phyloP scores from a whole-genome alignment of 2,113 vertebrate species.

The Archilochus colubris region DNA sequence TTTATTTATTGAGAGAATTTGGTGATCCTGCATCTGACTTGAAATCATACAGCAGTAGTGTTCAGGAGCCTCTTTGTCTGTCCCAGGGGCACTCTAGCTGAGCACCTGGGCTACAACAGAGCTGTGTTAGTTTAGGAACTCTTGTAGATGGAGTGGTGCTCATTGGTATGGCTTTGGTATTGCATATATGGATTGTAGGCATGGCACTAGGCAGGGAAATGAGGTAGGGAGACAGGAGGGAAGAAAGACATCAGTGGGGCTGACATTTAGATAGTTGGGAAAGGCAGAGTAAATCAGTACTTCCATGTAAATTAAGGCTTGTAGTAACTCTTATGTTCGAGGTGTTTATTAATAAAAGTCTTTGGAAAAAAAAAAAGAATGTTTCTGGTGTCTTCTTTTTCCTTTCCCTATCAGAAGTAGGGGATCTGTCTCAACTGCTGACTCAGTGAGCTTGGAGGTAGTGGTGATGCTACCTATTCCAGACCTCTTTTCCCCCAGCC shows the following conservation, averaged over 20 bases:
- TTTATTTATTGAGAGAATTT: constrained; percentile 29
- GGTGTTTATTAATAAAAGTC: constrained; percentile 70
- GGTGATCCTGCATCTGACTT: neutral
- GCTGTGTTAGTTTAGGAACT: neutral
- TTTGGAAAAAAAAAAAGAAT: neutral
- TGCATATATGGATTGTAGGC: neutral
- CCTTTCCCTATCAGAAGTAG: neutral
- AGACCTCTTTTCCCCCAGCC: neutral
- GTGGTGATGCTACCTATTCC: neutral
- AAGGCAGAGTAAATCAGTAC: neutral
- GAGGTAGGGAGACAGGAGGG: neutral
- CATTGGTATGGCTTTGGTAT: neutral
- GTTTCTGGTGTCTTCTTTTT: neutral
- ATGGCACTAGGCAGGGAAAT: neutral
- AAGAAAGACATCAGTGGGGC: neutral
- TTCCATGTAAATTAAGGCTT: neutral
- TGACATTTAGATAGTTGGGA: neutral
- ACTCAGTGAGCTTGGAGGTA: neutral
- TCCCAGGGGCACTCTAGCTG: neutral
- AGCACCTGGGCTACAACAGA: neutral
- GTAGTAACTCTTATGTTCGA: constrained; percentile 34
- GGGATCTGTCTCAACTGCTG: neutral
- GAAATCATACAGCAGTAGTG: neutral
- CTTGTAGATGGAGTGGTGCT: neutral
- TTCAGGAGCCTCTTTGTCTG: neutral